These are phyloP conservation scores for Sylvietta virens DNA, from an alignment of 2,113 vertebrate genomes.

Conservation along the genomic window DNA sequence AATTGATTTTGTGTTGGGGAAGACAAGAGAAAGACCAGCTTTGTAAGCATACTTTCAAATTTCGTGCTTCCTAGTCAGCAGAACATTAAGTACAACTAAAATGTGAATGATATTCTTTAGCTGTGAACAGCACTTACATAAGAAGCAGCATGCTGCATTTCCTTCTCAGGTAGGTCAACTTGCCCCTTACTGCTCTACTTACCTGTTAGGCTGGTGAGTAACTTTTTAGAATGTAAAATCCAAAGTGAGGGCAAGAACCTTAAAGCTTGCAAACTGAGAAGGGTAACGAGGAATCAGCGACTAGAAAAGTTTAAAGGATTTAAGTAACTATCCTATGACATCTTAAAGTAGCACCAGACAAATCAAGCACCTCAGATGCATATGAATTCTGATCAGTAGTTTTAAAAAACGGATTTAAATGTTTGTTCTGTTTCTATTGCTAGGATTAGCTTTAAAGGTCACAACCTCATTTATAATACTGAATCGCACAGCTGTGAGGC, in stretches of 20 bases:
- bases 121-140: constrained; percentile 58
- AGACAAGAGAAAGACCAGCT: neutral
- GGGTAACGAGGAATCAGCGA: neutral
- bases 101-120: neutral
- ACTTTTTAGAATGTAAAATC: neutral
- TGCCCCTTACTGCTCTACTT: constrained; percentile 56
- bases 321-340: neutral
- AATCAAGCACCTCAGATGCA: neutral
- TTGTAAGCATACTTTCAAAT: neutral
- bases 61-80: neutral
- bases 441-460: neutral
- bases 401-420: neutral
- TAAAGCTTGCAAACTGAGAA: neutral
- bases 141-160: constrained; percentile 42
- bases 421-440: neutral
- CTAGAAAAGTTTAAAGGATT: neutral
- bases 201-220: constrained; percentile 19
- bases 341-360: neutral
- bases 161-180: constrained; percentile 62
- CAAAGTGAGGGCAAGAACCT: neutral
- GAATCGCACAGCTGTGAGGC: neutral
- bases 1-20: neutral
- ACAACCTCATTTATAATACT: neutral
- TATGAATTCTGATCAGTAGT: neutral
- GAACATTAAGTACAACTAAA: neutral